A percentile compares a stretch with the other conserved stretches of the same genome.
phyloP scores from a whole-genome alignment of 2,113 vertebrate genomes.

The Etheostoma cragini region DNA sequence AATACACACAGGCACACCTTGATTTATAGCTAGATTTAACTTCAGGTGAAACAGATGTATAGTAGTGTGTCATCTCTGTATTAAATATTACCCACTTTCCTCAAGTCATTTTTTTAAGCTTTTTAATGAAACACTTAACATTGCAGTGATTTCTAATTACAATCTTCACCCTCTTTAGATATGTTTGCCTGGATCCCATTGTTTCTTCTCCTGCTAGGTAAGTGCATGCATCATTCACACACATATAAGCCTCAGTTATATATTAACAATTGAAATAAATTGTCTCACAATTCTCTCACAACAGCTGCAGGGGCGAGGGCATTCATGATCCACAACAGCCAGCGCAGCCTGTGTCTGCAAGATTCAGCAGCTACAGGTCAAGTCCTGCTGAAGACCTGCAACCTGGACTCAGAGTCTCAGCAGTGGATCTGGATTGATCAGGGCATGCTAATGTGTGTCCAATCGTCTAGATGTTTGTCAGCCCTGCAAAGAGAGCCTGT shows the following conservation, averaged over 20 bases:
- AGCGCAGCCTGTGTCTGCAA: constrained; percentile 76
- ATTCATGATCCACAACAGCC: constrained; percentile 77
- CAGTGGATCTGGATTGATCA: constrained; percentile 79
- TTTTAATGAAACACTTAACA: background rate
- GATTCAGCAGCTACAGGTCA: constrained; percentile 42
- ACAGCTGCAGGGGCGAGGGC: constrained; percentile 57
- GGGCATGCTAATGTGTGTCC: constrained; percentile 63
- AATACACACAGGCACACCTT: no score
- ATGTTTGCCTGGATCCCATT: constrained; percentile 74
- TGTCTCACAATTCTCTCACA: background rate
- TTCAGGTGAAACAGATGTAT: no score
- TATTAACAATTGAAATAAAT: background rate
- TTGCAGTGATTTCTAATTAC: background rate
- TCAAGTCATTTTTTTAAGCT: background rate
- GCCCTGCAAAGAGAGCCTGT: constrained; percentile 33
- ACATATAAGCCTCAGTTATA: background rate
- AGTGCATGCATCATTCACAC: background rate
- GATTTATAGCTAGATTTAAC: no score
- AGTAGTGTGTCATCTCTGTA: background rate
- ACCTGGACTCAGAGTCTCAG: constrained; percentile 71
- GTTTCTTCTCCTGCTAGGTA: constrained; percentile 76
- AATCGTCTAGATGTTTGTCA: constrained; percentile 75
- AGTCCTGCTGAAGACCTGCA: constrained; percentile 71
- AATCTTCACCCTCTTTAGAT: constrained; percentile 36
- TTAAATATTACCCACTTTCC: background rate